These are phyloP conservation scores for Lepidurus couesii DNA, from an alignment of 1,140 invertebrate species.

Conservation along the genomic window DNA sequence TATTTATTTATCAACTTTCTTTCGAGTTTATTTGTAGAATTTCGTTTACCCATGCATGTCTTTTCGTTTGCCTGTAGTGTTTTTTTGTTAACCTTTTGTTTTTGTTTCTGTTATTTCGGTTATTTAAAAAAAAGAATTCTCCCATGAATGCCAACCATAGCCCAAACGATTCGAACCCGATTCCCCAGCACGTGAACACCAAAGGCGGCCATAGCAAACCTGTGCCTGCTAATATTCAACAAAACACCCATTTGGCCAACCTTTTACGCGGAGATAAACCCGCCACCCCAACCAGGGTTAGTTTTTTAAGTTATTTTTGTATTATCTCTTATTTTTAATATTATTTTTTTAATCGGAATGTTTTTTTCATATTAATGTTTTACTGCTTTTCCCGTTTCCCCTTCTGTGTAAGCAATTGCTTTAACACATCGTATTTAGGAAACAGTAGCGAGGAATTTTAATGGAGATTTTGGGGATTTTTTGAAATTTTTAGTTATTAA, in stretches of 20 bases:
- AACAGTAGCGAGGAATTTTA: not conserved
- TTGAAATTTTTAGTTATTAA: not conserved
- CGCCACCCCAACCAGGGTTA: conserved; percentile 29
- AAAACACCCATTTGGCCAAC: conserved; percentile 33
- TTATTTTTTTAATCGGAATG: not conserved
- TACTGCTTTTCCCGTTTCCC: not conserved
- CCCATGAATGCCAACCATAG: conserved; percentile 25
- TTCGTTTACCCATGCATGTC: not conserved
- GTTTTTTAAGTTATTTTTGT: not conserved
- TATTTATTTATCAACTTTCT: not conserved
- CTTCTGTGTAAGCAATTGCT: not conserved
- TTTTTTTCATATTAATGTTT: not conserved
- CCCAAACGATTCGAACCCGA: not conserved
- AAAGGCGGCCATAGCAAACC: conserved; percentile 25
- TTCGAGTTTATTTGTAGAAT: too few species aligned
- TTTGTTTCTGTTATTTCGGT: not conserved
- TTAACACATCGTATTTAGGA: not conserved
- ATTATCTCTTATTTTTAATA: not conserved
- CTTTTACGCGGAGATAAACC: conserved; percentile 27
- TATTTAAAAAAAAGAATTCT: not conserved
- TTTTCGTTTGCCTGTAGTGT: not conserved
- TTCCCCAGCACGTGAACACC: not conserved
- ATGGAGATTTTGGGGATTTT: too few species aligned
- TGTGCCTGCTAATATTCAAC: conserved; percentile 34
- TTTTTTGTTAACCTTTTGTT: conserved; percentile 5